Evolutionary conservation across 37 sponge, comb jelly and placozoan species (phyloP), one percentile per base, ranked within the genome.

Genomic region (Haliclona indistincta): DNA sequence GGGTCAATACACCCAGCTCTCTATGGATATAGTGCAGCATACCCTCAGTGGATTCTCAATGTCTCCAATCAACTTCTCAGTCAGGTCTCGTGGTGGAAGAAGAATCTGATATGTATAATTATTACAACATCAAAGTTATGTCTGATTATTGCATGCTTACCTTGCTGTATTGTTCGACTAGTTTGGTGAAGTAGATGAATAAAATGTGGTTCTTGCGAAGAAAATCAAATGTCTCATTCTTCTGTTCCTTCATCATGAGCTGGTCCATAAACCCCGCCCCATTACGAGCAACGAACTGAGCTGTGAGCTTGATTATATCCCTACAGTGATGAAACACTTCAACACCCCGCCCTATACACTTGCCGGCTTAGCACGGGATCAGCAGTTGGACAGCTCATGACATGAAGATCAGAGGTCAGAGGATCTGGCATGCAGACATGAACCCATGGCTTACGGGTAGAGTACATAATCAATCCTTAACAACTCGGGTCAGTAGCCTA

Each of bases 141-240:
- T 15, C 22, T 2, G 17, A 30, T 33, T 29, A 37, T 3, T 33
- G 29, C 56, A 44, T 23, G 40, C 73, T n/a, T 38, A 81, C 89
- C 74, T 88, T 92, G 60, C 91, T 93, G 87, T 94, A 97, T 67
- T 97, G 98, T 70, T 97, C 98, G 58, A 97, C 94, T 25, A 97
- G 87, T 64, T 94, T 94, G 47, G 95, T 94, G 76, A 97, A 97
- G 88, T 94, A 94, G 22, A 49, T 54, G 61, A 97, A 97, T 44
- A 94, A 85, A 20, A 84, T 76, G 67, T 97, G 98, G 56, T 97
- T 95, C 62, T 92, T 95, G 53, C 95, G 62, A 45, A 97, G 83
- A 70, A 97, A 97, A 63, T 97, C 98, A 86, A 97, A 97, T 75
- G 91, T 89, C 61, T 89, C 91, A 72, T 94, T 97, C 20, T 89